Percentiles rank a stretch among this genome's conserved stretches.
phyloP scores from a whole-genome alignment of 2,797 vertebrate species.

The Astyanax mexicanus region DNA sequence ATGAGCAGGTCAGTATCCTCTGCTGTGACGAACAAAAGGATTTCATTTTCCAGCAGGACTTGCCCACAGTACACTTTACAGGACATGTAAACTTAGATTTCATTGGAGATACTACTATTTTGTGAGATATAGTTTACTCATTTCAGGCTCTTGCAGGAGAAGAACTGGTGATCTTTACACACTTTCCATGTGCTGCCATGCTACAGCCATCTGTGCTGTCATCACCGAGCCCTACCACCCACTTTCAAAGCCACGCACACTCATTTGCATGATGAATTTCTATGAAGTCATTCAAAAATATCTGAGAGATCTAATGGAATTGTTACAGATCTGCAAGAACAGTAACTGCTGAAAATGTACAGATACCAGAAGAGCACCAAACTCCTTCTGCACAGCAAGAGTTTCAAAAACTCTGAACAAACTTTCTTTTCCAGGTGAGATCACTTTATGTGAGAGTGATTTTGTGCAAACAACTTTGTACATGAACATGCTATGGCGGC shows the following conservation, averaged over 20 bases:
- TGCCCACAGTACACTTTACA: no score
- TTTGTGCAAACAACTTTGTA: no score
- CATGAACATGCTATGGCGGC: no score
- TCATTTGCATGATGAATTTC: background rate
- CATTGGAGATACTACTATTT: background rate
- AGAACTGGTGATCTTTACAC: constrained; percentile 46
- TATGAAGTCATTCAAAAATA: background rate
- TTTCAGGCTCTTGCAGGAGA: constrained; percentile 19
- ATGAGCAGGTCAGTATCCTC: no score
- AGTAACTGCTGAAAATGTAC: background rate
- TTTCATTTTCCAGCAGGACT: no score
- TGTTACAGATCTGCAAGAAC: background rate
- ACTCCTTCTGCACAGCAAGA: background rate
- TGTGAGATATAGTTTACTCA: constrained; percentile 28
- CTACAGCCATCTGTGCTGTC: constrained; percentile 58
- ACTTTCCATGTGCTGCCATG: constrained; percentile 35
- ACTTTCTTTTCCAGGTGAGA: no score
- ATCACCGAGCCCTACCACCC: constrained; percentile 25
- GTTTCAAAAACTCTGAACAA: no score
- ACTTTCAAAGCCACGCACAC: constrained; percentile 28
- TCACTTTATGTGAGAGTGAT: no score
- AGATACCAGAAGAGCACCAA: background rate
- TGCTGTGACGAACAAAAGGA: no score
- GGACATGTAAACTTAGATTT: background rate
- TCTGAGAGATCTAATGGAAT: constrained; percentile 6